Evolutionary conservation across 2,888 invertebrate genomes (phyloP), one percentile per base, ranked within the genome.

Genomic region (Sphinx pinastri): DNA sequence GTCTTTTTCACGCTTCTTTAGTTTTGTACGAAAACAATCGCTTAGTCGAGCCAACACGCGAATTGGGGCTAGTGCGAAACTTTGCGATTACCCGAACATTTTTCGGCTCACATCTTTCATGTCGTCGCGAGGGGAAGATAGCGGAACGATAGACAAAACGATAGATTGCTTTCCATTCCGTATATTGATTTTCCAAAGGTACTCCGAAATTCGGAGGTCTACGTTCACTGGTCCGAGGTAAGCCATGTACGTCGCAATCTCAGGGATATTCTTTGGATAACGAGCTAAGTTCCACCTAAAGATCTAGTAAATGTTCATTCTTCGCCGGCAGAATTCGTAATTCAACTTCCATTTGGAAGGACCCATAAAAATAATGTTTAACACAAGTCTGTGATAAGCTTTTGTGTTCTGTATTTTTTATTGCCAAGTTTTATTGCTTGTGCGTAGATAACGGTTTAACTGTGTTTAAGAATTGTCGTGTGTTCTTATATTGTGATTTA

Each of bases 291-390:
- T 85, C 74, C 73, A 79, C 73, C 75, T 82, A 79, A 82, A 80
- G 79, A 77, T 84, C 80, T 81, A 82, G 81, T 83, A 79, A 83
- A 84, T 82, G 82, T 78, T 77, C 80, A 77, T 78, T 79, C 77
- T 77, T 79, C 78, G 82, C 77, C 74, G 76, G 75, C 74, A 78
- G 84, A 84, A 82, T 85, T 80, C 81, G 79, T 81, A 79, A 83
- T 81, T 82, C 76, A 81, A 80, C 77, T 80, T 81, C 73, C 76
- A 77, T 80, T 80, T 82, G 72, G 74, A 73, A 72, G 74, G 76
- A 70, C 75, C 74, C 76, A 77, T 81, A 80, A 78, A 79, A 81
- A 74, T 78, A 75, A 79, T 78, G 76, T 75, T 75, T 77, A 75
- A 49, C 63, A 77, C 68, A 75, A 74, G 72, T 71, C 71, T 67